Evolutionary conservation across 2,797 vertebrate species (phyloP).

Genomic region (Passerculus sandwichensis): DNA sequence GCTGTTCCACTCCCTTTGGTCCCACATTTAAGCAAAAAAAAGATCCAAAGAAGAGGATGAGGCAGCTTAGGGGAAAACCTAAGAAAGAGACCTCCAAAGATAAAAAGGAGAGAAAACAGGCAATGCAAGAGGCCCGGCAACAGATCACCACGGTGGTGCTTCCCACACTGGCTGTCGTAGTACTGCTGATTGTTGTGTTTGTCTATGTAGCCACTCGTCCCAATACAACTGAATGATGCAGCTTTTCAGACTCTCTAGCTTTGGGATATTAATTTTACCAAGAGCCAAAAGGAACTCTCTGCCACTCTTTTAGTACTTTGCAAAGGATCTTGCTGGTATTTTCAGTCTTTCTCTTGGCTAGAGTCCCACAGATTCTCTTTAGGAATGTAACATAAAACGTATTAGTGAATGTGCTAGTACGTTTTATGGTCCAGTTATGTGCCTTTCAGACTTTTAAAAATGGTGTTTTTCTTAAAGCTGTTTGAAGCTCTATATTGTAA

Average conservation of each 20-base stretch:
- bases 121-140: slow-evolving; percentile 95
- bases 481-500: slow-evolving; percentile 49
- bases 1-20: background rate
- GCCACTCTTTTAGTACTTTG: background rate
- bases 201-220: slow-evolving; percentile 95
- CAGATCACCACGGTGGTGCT: slow-evolving; percentile 93
- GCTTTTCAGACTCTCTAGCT: background rate
- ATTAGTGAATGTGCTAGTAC: slow-evolving; percentile 69
- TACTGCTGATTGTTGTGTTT: slow-evolving; percentile 91
- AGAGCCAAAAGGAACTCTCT: slow-evolving; percentile 27
- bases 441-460: slow-evolving; percentile 82
- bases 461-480: slow-evolving; percentile 45
- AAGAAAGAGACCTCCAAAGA: slow-evolving; percentile 96
- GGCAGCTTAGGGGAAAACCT: slow-evolving; percentile 96
- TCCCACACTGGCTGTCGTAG: slow-evolving; percentile 88
- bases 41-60: slow-evolving; percentile 78
- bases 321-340: slow-evolving; percentile 51
- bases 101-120: slow-evolving; percentile 96
- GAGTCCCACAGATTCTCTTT: slow-evolving; percentile 56
- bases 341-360: slow-evolving; percentile 71
- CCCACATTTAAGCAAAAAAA: background rate
- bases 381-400: slow-evolving; percentile 73
- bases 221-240: slow-evolving; percentile 82
- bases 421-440: slow-evolving; percentile 77
- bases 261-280: slow-evolving; percentile 26